Base-by-base conservation (phyloP, 2,888 invertebrate genomes). In the Electrophaes corylata region DNA sequence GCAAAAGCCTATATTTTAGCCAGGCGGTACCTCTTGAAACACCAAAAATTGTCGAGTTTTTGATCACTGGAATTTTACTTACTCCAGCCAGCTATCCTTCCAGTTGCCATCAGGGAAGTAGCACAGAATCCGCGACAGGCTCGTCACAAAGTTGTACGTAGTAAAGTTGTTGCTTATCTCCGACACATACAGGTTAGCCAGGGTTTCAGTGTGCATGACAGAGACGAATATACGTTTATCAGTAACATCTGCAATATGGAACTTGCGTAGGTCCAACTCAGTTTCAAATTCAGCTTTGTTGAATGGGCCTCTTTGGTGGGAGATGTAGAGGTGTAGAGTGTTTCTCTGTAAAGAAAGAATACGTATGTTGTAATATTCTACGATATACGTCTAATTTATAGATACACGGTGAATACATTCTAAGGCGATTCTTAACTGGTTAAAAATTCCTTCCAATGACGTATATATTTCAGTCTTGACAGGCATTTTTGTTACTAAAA, bases 71-170 rank as follows among this genome's bases (percentile, higher is more conserved):
- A 26, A 26, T 8, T 23, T 52, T 58, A 85, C 94, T 94, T 91
- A 97, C 96, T 94, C 95, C 3, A 97, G 84, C 96, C 97, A 97
- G 58, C 95, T 95, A 67, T 95, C 94, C 72, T 94, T 95, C 95
- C 96, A 96, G 37, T 96, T 96, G 8, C 93, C 93, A 74, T 96
- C 95, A 0, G 97, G 97, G 79, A 97, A 96, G 81, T 96, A 97
- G 70, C 96, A 96, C 68, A 98, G 92, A 49, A 98, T 94, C 70
- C 95, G 94, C 71, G 96, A 95, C 65, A 98, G 86, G 4, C 97
- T 97, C 60, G 96, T 84, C 0, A 95, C 94, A 76, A 97, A 98
- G 72, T 93, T 93, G 70, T 95, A 93, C 62, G 94, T 93, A 2
- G 92, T 92, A 59, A 93, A 93, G 55, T 94, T 93, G 66, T 93